Evolutionary conservation across 2,113 vertebrate genomes (phyloP), one percentile per base, ranked within the genome.

Genomic region (Gambusia affinis): DNA sequence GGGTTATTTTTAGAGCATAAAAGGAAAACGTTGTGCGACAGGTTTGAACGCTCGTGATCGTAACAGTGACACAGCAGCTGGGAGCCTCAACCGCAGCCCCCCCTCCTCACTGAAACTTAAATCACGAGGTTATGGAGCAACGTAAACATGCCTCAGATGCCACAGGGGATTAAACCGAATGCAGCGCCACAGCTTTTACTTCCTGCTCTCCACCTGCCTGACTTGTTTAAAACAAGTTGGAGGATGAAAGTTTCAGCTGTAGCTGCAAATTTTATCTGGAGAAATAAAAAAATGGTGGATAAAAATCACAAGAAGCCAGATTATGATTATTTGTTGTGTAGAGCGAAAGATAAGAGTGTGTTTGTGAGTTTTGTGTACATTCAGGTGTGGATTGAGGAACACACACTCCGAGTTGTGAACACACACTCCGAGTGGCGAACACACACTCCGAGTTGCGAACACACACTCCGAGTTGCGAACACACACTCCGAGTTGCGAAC

Each of bases 101-200:
- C 0, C 39, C 8, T n/a, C 60, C 11, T 35, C 63, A 63, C 4
- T 17, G 1, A 42, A 42, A 15, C 47, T 54, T 0, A 24, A 57
- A 57, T 57, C 51, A 57, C 24, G 8, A 57, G 51, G 51, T 57
- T n/a, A n/a, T 1, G 24, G 22, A n/a, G 51, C 17, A 3, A 57
- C 51, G 24, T n/a, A n/a, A 24, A 57, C 51, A n/a, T 51, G 47
- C 17, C 47, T 51, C 47, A 24, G 11, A 22, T 22, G 5, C 47
- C 19, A 4, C 47, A 8, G 47, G 19, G 47, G 17, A 51, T 57
- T 57, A n/a, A 57, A n/a, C 22, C 8, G 22, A n/a, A 11, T 8
- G 51, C 22, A 24, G 22, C 24, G 8, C 3, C 24, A n/a, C 51
- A n/a, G 51, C 24, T 1, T 57, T n/a, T n/a, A 7, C 51, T 22